These are phyloP conservation scores for Corythornis leucogaster DNA, from an alignment of 2,797 vertebrate genomes.

Conservation along the genomic window DNA sequence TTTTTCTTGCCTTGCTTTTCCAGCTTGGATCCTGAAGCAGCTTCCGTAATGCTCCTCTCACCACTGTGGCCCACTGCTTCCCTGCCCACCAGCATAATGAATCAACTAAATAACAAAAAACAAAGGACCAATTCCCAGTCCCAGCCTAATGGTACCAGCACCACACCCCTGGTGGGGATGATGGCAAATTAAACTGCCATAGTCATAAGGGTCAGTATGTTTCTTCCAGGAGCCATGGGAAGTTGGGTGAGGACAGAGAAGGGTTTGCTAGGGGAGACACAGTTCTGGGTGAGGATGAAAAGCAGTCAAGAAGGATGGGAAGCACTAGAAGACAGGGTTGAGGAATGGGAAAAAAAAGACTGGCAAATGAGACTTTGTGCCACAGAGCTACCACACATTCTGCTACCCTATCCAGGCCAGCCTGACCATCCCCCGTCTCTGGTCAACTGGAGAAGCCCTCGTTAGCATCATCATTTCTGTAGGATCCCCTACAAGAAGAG, in stretches of 20 bases:
- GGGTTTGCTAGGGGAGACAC: neutral
- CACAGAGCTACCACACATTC: rapidly evolving
- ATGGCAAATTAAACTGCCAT: rapidly evolving
- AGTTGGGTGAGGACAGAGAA: neutral
- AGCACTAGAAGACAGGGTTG: rapidly evolving
- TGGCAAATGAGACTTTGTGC: rapidly evolving
- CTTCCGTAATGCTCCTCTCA: neutral
- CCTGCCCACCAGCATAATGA: neutral
- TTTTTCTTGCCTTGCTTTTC: neutral
- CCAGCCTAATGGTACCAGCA: rapidly evolving
- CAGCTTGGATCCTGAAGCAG: rapidly evolving
- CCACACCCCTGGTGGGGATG: rapidly evolving
- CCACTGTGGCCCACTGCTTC: rapidly evolving
- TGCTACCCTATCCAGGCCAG: neutral
- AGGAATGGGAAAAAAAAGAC: neutral
- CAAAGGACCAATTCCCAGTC: rapidly evolving
- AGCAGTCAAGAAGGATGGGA: neutral
- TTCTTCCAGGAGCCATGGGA: rapidly evolving
- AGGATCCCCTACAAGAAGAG: neutral
- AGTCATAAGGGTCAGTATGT: rapidly evolving
- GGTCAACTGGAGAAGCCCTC: neutral
- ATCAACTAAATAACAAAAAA: neutral
- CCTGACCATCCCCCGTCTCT: neutral
- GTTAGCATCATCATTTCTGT: neutral
- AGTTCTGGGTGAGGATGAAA: neutral